A percentile compares a stretch with the other conserved stretches of the same genome.
Conservation (phyloP, 2,888 invertebrate species). For the Pogonocherus hispidulus region DNA sequence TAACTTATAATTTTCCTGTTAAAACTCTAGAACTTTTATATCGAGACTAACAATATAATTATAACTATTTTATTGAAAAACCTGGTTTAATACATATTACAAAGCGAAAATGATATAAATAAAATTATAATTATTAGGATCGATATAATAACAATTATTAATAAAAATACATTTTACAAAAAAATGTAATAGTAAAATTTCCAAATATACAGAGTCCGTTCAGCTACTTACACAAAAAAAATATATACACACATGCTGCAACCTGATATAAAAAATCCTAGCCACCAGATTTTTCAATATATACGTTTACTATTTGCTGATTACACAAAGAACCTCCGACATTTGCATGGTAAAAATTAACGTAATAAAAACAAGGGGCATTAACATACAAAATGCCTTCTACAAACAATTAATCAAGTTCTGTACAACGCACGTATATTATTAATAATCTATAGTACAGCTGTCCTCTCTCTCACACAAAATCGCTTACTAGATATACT, state of each 20-base stretch:
- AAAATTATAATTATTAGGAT: constrained; percentile 41
- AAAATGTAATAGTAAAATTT: constrained; percentile 43
- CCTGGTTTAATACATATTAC: constrained; percentile 44
- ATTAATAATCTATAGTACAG: constrained; percentile 65
- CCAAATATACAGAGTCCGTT: constrained; percentile 48
- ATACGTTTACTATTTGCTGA: constrained; percentile 28
- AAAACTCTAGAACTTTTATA: constrained; percentile 45
- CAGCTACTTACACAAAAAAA: constrained; percentile 42
- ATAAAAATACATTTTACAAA: constrained; percentile 47
- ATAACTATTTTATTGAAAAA: constrained; percentile 54
- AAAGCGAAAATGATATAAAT: constrained; percentile 40
- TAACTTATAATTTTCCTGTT: constrained; percentile 50
- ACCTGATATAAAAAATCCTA: constrained; percentile 34
- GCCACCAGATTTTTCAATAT: constrained; percentile 56
- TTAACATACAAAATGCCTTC: constrained; percentile 61
- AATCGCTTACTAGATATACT: constrained; percentile 50
- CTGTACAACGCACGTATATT: constrained; percentile 67
- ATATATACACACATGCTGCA: constrained; percentile 46
- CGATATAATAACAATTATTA: constrained; percentile 39
- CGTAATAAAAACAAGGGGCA: constrained; percentile 53
- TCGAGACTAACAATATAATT: constrained; percentile 49
- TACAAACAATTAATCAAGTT: constrained; percentile 64
- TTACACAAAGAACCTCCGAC: constrained; percentile 45
- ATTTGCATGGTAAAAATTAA: constrained; percentile 50
- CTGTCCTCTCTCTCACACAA: constrained; percentile 62